phyloP scores from a whole-genome alignment of 2,888 invertebrate genomes.

The Mylabris sibirica region DNA sequence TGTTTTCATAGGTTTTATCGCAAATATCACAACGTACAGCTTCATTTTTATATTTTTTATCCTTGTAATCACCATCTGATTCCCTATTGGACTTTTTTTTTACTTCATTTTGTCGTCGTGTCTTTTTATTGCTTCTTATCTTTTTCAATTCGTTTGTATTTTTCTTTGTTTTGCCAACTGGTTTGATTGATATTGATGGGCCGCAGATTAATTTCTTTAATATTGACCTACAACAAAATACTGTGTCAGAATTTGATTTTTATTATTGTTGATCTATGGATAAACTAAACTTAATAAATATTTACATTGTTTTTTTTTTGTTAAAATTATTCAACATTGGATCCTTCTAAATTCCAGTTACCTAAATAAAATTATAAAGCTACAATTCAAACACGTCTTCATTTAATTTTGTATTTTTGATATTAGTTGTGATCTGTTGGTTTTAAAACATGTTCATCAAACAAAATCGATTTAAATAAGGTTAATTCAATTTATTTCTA shows the following conservation, averaged over 20 bases:
- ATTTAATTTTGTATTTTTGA: too few relatives aligned
- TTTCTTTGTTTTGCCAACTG: slow-evolving; percentile 35
- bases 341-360: too few relatives aligned
- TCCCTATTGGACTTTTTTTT: slow-evolving; percentile 24
- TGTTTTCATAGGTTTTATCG: slow-evolving; percentile 52
- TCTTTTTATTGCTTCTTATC: neutral
- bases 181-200: slow-evolving; percentile 44
- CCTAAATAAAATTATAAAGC: too few relatives aligned
- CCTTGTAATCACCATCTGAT: slow-evolving; percentile 35
- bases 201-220: slow-evolving; percentile 47
- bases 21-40: slow-evolving; percentile 56
- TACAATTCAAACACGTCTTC: too few relatives aligned
- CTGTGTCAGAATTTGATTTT: neutral
- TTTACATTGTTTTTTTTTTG: neutral
- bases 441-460: too few relatives aligned
- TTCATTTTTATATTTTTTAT: slow-evolving; percentile 44
- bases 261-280: neutral
- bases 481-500: neutral
- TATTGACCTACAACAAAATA: slow-evolving; percentile 46
- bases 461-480: too few relatives aligned
- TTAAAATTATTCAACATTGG: too few relatives aligned
- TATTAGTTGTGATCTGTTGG: too few relatives aligned
- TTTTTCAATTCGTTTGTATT: slow-evolving; percentile 8
- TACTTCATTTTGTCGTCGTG: slow-evolving; percentile 4
- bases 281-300: neutral